Evolutionary conservation across 2,797 vertebrate species (phyloP), one percentile per base, ranked within the genome.

Genomic region (Delichon dasypus): DNA sequence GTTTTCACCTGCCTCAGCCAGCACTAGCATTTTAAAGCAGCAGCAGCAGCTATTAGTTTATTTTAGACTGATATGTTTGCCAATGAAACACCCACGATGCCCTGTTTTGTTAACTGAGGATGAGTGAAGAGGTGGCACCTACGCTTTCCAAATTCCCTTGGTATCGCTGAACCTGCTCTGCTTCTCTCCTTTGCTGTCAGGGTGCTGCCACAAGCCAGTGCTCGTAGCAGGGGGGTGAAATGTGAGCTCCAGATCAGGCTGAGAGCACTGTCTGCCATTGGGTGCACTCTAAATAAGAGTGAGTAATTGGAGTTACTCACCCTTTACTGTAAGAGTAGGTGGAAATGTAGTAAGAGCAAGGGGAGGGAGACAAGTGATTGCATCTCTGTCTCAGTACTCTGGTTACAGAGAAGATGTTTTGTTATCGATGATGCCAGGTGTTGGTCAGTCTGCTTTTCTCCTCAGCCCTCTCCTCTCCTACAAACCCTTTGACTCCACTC

Each of bases 51-150:
- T 50, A 25, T 15, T 57, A 73, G 75, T 40, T 85, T 72, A 44
- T 66, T 87, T 78, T 89, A 85, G 88, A 92, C 95, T 97, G 97
- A 25, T 97, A 94, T 96, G 91, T 97, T 97, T 97, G 95, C 96
- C 95, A 97, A 93, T 96, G 85, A 90, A 97, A 95, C 94, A 95
- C 95, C 73, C 91, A 11, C 70, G 4, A 30, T 21, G 65, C 74
- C 92, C 82, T 62, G 7, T 53, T 78, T 71, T 88, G 82, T 84
- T 94, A 92, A 67, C 32, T 78, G 88, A 88, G 90, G 80, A 62
- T 91, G 95, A 88, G 84, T 96, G 93, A 91, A 57, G 77, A 86
- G 48, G 60, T 11, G 3, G 16, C 82, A 36, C 72, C 78, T 32
- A 26, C 21, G 2, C 85, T 80, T 85, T 87, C 75, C 47, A 47